Evolutionary conservation across 1,140 invertebrate species (phyloP), one percentile per base, ranked within the genome.

Genomic region (Pygmarrhopalites habei): DNA sequence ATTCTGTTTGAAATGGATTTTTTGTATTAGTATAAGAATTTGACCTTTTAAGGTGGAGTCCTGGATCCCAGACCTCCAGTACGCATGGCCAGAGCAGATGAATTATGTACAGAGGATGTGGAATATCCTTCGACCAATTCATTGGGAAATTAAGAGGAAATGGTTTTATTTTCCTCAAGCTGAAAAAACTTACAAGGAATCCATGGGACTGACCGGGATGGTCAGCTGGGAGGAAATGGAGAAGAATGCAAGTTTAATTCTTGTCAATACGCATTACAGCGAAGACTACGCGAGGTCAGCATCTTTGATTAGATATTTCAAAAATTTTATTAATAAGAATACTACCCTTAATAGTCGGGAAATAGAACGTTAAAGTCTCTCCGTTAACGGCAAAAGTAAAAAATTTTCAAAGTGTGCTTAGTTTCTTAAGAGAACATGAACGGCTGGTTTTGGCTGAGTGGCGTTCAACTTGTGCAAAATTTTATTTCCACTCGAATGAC

Each of bases 261-360:
- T 85, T 29, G 71, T 82, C 0, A 84, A 84, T 62, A 77, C 74
- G 25, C 79, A 85, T 67, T 78, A 77, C 25, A 76, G 79, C 0
- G 68, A 82, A 5, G 62, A 64, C 7, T 25, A 46, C 53, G 43
- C 44, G n/a, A 39, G 62, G 35, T 58, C 62, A 7, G 25, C 59
- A 5, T 56, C 62, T 2, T 56, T 56, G 29, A 19, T 64, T 10
- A 58, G 41, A 51, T 5, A 12, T 53, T 2, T 17, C 2, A 14
- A 44, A 17, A 7, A 41, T n/a, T 41, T 41, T 41, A n/a, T 12
- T 41, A 12, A 12, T 41, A n/a, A n/a, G n/a, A n/a, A n/a, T n/a
- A n/a, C n/a, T n/a, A n/a, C n/a, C n/a, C n/a, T n/a, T n/a, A n/a
- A n/a, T n/a, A n/a, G n/a, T n/a, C n/a, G n/a, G n/a, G n/a, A n/a